Evolutionary conservation across 2,113 vertebrate species (phyloP).

Genomic region (Vicugna pacos): DNA sequence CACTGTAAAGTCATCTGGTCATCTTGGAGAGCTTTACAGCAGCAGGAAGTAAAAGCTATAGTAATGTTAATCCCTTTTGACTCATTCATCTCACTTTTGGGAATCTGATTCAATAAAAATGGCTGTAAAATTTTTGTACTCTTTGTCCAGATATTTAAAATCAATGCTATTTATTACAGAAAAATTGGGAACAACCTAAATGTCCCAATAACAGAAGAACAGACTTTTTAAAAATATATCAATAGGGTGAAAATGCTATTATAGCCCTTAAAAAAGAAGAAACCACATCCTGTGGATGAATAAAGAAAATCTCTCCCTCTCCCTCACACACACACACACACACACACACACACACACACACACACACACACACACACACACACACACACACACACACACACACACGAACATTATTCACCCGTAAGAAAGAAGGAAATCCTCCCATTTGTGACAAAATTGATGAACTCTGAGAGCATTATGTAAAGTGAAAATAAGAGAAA

Average conservation of each 20-base stretch:
- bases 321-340: no score
- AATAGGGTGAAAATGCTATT: background rate
- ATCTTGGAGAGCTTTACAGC: background rate
- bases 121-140: background rate
- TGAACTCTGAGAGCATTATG: background rate
- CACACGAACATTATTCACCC: background rate
- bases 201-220: background rate
- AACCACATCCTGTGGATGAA: background rate
- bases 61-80: background rate
- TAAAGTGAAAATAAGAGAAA: background rate
- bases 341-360: background rate
- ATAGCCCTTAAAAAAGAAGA: background rate
- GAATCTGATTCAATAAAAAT: conserved; percentile 2
- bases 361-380: background rate
- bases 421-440: background rate
- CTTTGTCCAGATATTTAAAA: background rate
- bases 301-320: background rate
- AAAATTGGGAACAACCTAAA: conserved; percentile 16
- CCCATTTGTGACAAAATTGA: background rate
- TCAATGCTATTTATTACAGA: background rate
- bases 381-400: background rate
- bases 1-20: background rate
- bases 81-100: background rate
- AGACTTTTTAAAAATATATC: background rate
- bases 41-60: background rate